These are phyloP conservation scores for Meles meles DNA, from an alignment of 2,113 vertebrate genomes.

Conservation along the genomic window DNA sequence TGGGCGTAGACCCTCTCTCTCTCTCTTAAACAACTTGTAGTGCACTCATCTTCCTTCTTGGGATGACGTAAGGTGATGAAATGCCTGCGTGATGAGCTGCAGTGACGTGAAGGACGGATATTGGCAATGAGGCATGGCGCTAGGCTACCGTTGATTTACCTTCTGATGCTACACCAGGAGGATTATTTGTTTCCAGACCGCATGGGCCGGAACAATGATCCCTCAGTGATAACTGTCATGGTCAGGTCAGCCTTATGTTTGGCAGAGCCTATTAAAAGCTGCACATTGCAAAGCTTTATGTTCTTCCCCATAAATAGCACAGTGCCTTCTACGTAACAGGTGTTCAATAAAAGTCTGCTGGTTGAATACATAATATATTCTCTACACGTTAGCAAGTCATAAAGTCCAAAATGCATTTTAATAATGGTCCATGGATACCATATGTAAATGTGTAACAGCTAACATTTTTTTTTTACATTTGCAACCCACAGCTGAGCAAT, in stretches of 20 bases:
- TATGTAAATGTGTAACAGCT: neutral
- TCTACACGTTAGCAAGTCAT: neutral
- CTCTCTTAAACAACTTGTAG: neutral
- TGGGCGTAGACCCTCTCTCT: neutral
- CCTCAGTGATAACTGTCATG: too few relatives aligned
- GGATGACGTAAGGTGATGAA: neutral
- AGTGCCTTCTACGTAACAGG: neutral
- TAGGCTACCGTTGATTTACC: neutral
- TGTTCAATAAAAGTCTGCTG: neutral
- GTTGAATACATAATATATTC: neutral
- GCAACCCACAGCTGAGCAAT: neutral
- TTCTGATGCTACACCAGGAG: neutral
- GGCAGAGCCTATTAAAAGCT: neutral
- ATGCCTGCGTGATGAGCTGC: neutral
- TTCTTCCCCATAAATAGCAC: neutral
- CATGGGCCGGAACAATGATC: too few relatives aligned
- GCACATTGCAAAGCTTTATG: fast-evolving
- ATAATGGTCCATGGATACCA: neutral
- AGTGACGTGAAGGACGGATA: neutral
- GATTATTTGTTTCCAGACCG: neutral
- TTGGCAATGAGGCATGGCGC: fast-evolving
- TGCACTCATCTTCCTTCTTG: neutral
- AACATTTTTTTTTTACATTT: neutral
- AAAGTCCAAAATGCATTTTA: neutral
- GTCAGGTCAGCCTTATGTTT: neutral